Evolutionary conservation across 1,140 invertebrate genomes (phyloP), one percentile per base, ranked within the genome.

Genomic region (Zaprionus gabonicus): DNA sequence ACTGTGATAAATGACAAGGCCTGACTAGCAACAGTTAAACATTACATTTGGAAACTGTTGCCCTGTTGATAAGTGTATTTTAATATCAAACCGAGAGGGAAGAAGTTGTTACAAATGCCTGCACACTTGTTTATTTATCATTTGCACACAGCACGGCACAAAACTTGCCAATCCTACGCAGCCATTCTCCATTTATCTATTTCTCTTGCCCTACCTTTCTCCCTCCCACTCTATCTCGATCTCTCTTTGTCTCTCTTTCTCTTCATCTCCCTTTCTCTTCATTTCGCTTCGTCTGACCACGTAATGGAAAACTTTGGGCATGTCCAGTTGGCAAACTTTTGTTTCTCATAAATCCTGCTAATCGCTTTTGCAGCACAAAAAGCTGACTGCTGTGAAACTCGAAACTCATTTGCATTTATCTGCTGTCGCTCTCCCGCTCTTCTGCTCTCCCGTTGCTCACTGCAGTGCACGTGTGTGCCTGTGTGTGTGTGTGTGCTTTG

Each of bases 111-210:
- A 76, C 67, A 73, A 85, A 71, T 78, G 78, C 57, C 70, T 67
- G 68, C 69, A 78, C 74, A 84, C 84, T 84, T 87, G 83, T 84
- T 88, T 88, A 81, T 87, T 84, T 88, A 84, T 88, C 78, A 88
- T 88, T 84, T 88, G 73, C 68, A 80, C 65, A 69, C 38, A 44
- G 56, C 31, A 57, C 53, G 56, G 71, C 51, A 70, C 41, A 38
- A 73, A 64, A 76, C 51, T 75, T 79, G 67, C 57, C 62, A 63
- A 71, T 68, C 60, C 64, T 55, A 64, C 20, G 49, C 65, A 63
- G 58, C 59, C 66, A 72, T 58, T 72, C 34, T 76, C 44, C 68
- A 77, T 77, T 80, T 72, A 63, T 74, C 70, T 72, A 36, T 51
- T 74, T 34, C 66, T 53, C n/a, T 12, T 46, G 17, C 9, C 9